These are phyloP conservation scores for Atractosteus spatula DNA, from an alignment of 2,113 vertebrate genomes.

Conservation along the genomic window DNA sequence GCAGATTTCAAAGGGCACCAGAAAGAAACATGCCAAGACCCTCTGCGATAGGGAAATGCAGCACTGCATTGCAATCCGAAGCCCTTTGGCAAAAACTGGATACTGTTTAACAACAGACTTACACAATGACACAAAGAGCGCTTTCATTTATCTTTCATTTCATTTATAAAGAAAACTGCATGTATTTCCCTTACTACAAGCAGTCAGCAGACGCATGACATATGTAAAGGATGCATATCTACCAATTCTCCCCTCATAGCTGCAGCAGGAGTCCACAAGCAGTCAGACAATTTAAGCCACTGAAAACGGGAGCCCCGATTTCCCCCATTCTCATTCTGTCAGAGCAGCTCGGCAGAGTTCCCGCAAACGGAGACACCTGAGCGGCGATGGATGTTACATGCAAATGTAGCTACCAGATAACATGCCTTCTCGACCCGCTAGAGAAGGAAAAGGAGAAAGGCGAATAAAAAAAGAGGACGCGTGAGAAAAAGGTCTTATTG, in stretches of 20 bases:
- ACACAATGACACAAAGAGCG: neutral
- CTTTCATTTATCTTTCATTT: neutral
- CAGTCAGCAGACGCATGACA: too few relatives aligned
- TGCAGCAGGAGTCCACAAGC: too few relatives aligned
- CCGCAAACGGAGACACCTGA: neutral
- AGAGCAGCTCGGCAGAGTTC: neutral
- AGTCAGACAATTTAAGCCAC: too few relatives aligned
- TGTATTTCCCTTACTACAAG: too few relatives aligned
- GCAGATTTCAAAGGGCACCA: too few relatives aligned
- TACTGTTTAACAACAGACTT: neutral
- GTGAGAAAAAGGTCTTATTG: conserved; percentile 22
- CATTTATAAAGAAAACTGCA: too few relatives aligned
- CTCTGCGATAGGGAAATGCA: too few relatives aligned
- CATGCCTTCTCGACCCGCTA: neutral
- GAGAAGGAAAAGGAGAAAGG: neutral
- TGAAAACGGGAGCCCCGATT: too few relatives aligned
- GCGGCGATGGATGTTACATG: neutral
- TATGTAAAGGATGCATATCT: too few relatives aligned
- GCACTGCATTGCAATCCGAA: neutral
- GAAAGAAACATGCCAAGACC: too few relatives aligned
- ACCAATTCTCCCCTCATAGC: too few relatives aligned
- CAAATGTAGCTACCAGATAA: neutral
- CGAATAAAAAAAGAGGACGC: neutral
- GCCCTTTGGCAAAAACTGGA: conserved; percentile 3
- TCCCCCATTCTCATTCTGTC: too few relatives aligned